Conservation (phyloP, 2,113 vertebrate species). For the Paradisaea rubra region DNA sequence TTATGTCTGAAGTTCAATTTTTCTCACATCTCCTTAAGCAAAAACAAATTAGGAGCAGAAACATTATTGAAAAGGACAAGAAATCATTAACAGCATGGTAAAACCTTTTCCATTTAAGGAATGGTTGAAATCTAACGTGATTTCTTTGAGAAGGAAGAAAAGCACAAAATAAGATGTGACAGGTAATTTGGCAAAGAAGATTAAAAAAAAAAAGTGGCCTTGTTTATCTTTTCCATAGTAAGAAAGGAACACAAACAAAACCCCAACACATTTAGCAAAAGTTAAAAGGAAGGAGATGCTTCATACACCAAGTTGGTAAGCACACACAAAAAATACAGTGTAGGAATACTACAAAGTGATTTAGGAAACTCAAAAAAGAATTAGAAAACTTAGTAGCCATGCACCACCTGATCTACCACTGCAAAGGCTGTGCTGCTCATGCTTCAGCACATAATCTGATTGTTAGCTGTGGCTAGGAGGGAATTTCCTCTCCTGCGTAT, state of each 20-base stretch:
- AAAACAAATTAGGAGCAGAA: background rate
- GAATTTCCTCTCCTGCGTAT: background rate
- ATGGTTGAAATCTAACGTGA: background rate
- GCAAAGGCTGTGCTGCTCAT: background rate
- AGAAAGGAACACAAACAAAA: background rate
- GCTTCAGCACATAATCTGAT: background rate
- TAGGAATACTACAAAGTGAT: background rate
- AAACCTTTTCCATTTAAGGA: background rate
- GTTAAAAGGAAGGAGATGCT: background rate
- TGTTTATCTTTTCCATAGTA: background rate
- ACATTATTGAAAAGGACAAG: background rate
- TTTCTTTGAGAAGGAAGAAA: background rate
- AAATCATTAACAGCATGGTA: background rate
- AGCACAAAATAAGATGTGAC: background rate
- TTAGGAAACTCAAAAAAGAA: background rate
- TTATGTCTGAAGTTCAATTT: background rate
- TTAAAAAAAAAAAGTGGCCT: background rate
- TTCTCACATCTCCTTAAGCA: background rate
- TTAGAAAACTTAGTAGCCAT: background rate
- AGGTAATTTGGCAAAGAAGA: background rate
- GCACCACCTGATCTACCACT: background rate
- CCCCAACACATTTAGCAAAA: background rate
- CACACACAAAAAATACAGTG: background rate
- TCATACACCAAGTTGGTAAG: background rate
- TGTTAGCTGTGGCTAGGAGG: background rate